Conservation (phyloP, 2,888 invertebrate genomes). For the Apodemia zela region DNA sequence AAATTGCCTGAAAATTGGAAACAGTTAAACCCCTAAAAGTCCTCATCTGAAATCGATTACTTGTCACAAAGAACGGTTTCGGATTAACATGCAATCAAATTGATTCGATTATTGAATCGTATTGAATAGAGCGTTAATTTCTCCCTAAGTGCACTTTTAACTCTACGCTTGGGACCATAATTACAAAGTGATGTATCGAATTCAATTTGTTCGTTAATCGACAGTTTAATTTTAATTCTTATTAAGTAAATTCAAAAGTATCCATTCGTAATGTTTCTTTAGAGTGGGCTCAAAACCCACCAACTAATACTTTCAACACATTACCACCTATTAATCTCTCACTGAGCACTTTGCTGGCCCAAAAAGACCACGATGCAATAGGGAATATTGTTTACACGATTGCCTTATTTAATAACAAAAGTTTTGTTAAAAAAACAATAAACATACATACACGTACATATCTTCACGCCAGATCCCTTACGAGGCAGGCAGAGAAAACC, state of each 20-base stretch:
- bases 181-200: slow-evolving; percentile 36
- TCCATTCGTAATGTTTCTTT: too few species aligned
- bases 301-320: too few species aligned
- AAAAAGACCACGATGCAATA: too few species aligned
- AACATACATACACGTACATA: too few species aligned
- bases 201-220: slow-evolving; percentile 25
- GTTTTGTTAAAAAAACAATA: too few species aligned
- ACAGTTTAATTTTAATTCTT: slow-evolving; percentile 18
- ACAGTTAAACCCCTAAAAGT: neutral
- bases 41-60: slow-evolving; percentile 13
- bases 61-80: slow-evolving; percentile 16
- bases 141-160: slow-evolving; percentile 48
- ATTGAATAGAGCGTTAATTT: slow-evolving; percentile 28
- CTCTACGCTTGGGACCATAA: slow-evolving; percentile 34
- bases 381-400: too few species aligned
- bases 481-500: too few species aligned
- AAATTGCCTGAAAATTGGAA: neutral
- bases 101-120: slow-evolving; percentile 13
- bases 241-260: neutral
- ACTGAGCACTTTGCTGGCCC: too few species aligned
- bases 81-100: slow-evolving; percentile 9
- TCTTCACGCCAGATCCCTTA: too few species aligned
- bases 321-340: too few species aligned
- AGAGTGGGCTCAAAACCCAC: too few species aligned
- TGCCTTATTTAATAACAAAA: too few species aligned